phyloP scores from a whole-genome alignment of 92 coral and sea anemone species.

The Zoanthus gigantus region DNA sequence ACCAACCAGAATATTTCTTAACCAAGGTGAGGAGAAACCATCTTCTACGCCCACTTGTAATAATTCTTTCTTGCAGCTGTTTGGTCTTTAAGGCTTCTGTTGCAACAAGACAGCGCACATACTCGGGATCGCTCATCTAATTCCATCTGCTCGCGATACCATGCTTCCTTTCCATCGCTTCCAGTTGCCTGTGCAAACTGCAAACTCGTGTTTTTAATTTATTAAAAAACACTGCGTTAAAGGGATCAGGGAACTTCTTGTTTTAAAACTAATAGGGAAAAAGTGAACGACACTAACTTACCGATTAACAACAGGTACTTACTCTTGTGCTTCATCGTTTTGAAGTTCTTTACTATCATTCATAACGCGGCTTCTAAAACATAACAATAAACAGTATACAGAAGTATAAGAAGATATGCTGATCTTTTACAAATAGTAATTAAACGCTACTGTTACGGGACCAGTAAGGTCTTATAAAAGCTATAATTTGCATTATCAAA shows the following conservation, averaged over 20 bases:
- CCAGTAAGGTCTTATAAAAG: neutral
- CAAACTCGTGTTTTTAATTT: neutral
- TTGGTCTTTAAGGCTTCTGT: constrained; percentile 29
- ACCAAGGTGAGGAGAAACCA: constrained; percentile 31
- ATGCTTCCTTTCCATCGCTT: constrained; percentile 11
- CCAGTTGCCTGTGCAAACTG: constrained; percentile 27
- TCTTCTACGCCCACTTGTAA: constrained; percentile 17
- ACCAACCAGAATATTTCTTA: constrained; percentile 22
- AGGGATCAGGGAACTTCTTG: neutral
- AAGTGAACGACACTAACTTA: neutral
- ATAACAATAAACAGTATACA: neutral
- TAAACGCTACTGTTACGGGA: neutral
- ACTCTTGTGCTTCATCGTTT: neutral
- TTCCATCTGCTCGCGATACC: constrained; percentile 14
- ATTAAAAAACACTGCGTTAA: neutral
- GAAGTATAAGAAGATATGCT: no score
- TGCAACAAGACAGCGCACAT: constrained; percentile 22
- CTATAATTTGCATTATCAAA: neutral
- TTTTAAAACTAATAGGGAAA: neutral
- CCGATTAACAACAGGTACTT: constrained; percentile 30
- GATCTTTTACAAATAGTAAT: neutral
- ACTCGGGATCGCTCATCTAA: neutral
- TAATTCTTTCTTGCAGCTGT: neutral
- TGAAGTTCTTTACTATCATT: neutral
- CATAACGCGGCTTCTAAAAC: constrained; percentile 10